Evolutionary conservation across 2,113 vertebrate genomes (phyloP), one percentile per base, ranked within the genome.

Genomic region (Cottus gobio): DNA sequence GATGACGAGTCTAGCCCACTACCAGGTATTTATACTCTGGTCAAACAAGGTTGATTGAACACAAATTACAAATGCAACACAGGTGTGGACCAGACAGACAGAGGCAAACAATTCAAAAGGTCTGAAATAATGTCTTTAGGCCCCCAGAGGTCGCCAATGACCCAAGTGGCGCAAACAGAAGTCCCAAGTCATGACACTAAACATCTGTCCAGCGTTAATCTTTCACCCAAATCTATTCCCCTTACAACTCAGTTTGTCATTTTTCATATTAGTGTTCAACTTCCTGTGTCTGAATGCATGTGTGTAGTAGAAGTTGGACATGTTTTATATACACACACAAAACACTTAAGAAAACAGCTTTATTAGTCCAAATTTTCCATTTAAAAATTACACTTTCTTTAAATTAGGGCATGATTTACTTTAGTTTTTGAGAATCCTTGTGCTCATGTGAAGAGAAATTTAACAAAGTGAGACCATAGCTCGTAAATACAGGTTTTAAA

Each of bases 261-360:
- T n/a, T n/a, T n/a, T n/a, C n/a, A n/a, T 30, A 12, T 31, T 20
- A 2, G 31, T 34, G 58, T 34, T 61, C 1, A 71, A 24, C 13
- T 24, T 37, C 44, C 5, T 18, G 13, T 46, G 16, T 72, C 12
- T 50, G n/a, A 50, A 50, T 9, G 48, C 8, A 36, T 39, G 61
- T 39, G 4, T 30, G 61, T n/a, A n/a, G n/a, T n/a, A 28, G 9
- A 24, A 30, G n/a, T 50, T 61, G 4, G n/a, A 26, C 28, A 36
- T 22, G 2, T 60, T 13, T 30, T 15, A n/a, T 0, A 3, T 0
- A 75, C 0, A 26, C 11, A 82, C n/a, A 0, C n/a, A n/a, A n/a
- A n/a, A n/a, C 3, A 3, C n/a, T 57, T 58, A 61, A 30, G 13
- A 73, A 82, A 22, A 44, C 31, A 7, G 0, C 39, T 87, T 87